These are phyloP conservation scores for Pyrochroa serraticornis DNA, from an alignment of 2,888 invertebrate genomes.

Conservation along the genomic window DNA sequence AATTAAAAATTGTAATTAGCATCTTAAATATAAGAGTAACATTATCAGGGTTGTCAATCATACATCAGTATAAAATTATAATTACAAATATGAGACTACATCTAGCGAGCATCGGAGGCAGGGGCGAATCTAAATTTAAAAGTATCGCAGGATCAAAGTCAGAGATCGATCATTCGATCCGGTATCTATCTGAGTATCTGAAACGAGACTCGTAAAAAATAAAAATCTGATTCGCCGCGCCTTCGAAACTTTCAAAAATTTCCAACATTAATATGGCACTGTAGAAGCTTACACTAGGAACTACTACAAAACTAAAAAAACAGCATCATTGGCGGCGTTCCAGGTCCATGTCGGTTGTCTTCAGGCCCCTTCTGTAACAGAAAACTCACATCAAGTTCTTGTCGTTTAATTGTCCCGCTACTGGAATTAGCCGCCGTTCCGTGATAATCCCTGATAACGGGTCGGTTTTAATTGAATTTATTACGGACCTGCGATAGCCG, in stretches of 20 bases:
- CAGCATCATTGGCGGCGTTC: constrained; percentile 16
- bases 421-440: constrained; percentile 36
- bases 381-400: constrained; percentile 39
- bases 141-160: constrained; percentile 19
- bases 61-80: constrained; percentile 44
- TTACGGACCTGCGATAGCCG: too few species aligned
- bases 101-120: constrained; percentile 11
- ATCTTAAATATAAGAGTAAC: constrained; percentile 39
- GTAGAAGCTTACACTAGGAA: constrained; percentile 13
- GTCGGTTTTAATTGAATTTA: constrained; percentile 2
- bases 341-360: constrained; percentile 11
- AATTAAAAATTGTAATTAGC: constrained; percentile 44
- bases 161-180: constrained; percentile 18
- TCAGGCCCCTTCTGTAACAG: constrained; percentile 47
- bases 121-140: constrained; percentile 25
- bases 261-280: constrained; percentile 27
- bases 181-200: constrained; percentile 11
- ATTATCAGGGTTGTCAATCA: constrained; percentile 45
- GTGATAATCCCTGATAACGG: too few species aligned
- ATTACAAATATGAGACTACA: constrained; percentile 38
- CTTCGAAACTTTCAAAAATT: not conserved
- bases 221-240: not conserved
- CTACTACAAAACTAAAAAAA: constrained; percentile 5
- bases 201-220: not conserved
- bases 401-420: constrained; percentile 41